phyloP scores from a whole-genome alignment of 2,888 invertebrate genomes.

The Ariolimax columbianus region DNA sequence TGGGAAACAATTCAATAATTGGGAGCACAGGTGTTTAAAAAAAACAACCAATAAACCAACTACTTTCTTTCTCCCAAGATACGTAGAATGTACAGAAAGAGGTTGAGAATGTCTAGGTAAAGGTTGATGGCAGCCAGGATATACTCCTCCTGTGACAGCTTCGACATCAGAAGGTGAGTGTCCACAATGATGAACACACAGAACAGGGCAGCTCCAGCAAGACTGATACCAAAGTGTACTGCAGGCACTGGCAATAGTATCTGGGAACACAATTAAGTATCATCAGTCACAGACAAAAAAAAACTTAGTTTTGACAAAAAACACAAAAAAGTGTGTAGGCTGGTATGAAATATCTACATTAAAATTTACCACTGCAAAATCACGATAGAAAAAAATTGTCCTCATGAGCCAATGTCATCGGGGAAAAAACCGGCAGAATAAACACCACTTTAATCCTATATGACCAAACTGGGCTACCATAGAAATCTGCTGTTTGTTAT shows the following conservation, averaged over 20 bases:
- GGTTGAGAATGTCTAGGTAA: constrained; percentile 91
- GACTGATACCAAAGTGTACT: constrained; percentile 85
- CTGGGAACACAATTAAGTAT: constrained; percentile 80
- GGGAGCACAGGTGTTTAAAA: neutral
- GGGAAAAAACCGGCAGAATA: too few species aligned
- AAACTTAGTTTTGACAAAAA: too few species aligned
- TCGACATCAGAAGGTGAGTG: constrained; percentile 90
- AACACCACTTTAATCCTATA: too few species aligned
- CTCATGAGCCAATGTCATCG: too few species aligned
- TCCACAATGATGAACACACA: constrained; percentile 90
- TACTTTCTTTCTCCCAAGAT: constrained; percentile 81
- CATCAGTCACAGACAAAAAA: too few species aligned
- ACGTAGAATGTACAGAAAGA: constrained; percentile 89
- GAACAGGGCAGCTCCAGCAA: constrained; percentile 86
- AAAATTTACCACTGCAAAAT: too few species aligned
- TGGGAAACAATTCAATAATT: neutral
- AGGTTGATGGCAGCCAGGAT: constrained; percentile 91
- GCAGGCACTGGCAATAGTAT: constrained; percentile 86
- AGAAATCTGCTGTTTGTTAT: too few species aligned
- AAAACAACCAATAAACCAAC: neutral
- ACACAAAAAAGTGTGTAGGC: too few species aligned
- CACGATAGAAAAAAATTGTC: too few species aligned
- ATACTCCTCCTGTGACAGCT: constrained; percentile 90
- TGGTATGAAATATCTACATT: too few species aligned
- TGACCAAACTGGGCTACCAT: too few species aligned